phyloP scores from a whole-genome alignment of 1,140 invertebrate species.

The Brachystomella parvula region DNA sequence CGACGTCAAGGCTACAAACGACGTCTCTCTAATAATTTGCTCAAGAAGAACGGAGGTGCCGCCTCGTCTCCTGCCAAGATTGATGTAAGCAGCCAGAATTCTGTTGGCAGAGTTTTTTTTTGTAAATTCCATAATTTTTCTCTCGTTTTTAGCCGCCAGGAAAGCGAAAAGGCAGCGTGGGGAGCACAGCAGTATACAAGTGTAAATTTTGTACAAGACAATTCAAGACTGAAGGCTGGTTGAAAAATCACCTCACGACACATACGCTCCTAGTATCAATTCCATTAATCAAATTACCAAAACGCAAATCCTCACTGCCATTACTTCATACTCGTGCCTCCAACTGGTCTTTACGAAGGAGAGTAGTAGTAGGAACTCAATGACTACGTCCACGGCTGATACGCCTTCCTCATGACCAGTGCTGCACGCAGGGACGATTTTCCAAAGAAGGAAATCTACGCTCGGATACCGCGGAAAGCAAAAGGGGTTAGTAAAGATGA shows the following conservation, averaged over 20 bases:
- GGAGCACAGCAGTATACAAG: slow-evolving; percentile 26
- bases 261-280: slow-evolving; percentile 36
- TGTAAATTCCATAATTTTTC: not conserved
- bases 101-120: slow-evolving; percentile 3
- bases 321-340: slow-evolving; percentile 29
- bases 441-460: too few relatives aligned
- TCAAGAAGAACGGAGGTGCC: slow-evolving; percentile 23
- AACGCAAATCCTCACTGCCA: slow-evolving; percentile 24
- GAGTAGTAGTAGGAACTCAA: not conserved
- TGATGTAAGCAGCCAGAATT: not conserved
- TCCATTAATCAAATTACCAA: slow-evolving; percentile 27
- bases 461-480: too few relatives aligned
- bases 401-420: too few relatives aligned
- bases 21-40: slow-evolving; percentile 32
- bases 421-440: too few relatives aligned
- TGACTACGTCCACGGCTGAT: too few relatives aligned
- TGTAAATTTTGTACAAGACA: slow-evolving; percentile 36
- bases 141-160: slow-evolving; percentile 21
- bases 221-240: slow-evolving; percentile 39
- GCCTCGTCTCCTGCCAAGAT: slow-evolving; percentile 6
- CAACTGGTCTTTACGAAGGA: slow-evolving; percentile 8
- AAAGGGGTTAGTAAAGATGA: too few relatives aligned
- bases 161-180: slow-evolving; percentile 23
- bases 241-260: slow-evolving; percentile 33
- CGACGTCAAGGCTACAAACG: slow-evolving; percentile 35